Base-by-base conservation (phyloP, 2,113 vertebrate genomes). In the Apaloderma vittatum region DNA sequence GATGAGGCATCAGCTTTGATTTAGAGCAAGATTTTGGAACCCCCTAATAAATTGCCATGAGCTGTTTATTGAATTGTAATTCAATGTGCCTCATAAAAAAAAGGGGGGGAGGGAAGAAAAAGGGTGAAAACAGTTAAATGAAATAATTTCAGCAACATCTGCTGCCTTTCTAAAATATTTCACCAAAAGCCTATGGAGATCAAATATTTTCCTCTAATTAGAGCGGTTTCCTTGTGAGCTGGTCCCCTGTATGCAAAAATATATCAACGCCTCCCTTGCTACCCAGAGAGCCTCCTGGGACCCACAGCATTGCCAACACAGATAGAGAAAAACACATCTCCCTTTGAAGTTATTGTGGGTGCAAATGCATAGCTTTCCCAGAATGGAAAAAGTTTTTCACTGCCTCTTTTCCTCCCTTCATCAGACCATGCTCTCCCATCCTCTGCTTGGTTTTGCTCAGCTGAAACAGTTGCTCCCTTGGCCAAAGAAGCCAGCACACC, bases 191-290 rank as follows among this genome's bases (percentile, higher is more conserved):
- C 82, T 51, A 14, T 2, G 5, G 76, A 94, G 90, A 93, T 93
- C 88, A 95, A 96, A 96, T 84, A 71, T 77, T 94, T 95, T 45
- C 52, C 88, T 80, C 92, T 95, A 96, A 95, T 96, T 94, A 97
- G 52, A 74, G 57, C 2, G 2, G 30, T 63, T 90, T 27, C 43
- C 85, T 83, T 0, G 0, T 0, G 1, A 92, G 83, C 75, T 77
- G 48, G 40, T 96, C 55, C n/a, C 54, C 58, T 76, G 49, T 74
- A 79, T 46, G 61, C 74, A 85, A 57, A 93, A 90, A 68, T 30
- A 45, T 7, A 52, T 34, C 11, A 5, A 58, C 66, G 40, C 54
- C 75, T 67, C 49, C 75, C 67, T 88, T 4, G 1, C 40, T 49
- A 43, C 30, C 27, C 67, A 73, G 45, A n/a, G 26, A 59, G 67